Evolutionary conservation across 2,797 vertebrate species (phyloP), one percentile per base, ranked within the genome.

Genomic region (Potorous gilbertii): DNA sequence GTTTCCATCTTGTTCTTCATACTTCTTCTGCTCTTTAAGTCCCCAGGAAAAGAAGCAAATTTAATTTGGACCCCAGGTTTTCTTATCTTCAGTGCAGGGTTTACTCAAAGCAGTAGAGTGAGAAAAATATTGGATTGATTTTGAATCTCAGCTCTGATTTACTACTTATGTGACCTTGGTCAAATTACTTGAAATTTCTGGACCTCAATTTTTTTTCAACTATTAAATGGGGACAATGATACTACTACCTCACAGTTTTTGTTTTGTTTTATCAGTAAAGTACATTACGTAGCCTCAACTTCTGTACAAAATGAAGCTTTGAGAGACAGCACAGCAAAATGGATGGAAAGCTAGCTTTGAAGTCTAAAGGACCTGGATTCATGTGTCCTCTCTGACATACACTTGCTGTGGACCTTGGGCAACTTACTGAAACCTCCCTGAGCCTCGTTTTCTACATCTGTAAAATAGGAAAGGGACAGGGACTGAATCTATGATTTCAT

Each of bases 1-100:
- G 9, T 46, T 74, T 90, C 9, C 54, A 89, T 93, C 59, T 50
- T 93, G 95, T 95, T 92, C 21, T 90, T 92, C 55, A 94, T 91
- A 12, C 1, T 21, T 56, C 92, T 96, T 97, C 90, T 94, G n/a
- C 2, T 91, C 55, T 54, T 94, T 55, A 55, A 90, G 93, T 16
- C 27, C 81, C 94, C 4, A 55, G 46, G 54, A 54, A 74, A 91
- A 50, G 34, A 59, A 90, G 27, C 92, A 6, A 92, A 91, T 0
- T 56, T 14, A n/a, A 31, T 50, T 94, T 56, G 59, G 24, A 95
- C 91, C 46, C 13, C 5, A 93, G 40, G 8, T 3, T 87, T 87
- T 87, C 40, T 87, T 46, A 87, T 87, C 46, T 87, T 87, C 40
- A 81, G 8, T 40, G 24, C 18, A 46, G 8, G n/a, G 46, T 18